Conservation (phyloP, 1,140 invertebrate genomes). For the Nasonia longicornis region DNA sequence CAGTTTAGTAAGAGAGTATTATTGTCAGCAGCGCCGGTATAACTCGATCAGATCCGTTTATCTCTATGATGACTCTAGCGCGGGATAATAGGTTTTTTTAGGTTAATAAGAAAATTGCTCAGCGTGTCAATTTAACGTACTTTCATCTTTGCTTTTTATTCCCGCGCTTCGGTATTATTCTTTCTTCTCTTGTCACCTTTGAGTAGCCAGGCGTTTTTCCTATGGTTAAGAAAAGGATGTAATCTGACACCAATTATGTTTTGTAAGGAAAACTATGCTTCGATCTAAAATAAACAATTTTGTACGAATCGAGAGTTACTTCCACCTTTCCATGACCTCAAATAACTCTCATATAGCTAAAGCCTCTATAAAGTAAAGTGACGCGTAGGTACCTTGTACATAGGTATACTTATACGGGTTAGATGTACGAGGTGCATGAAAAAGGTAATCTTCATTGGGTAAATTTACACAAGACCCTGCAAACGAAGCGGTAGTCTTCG, state of each 20-base stretch:
- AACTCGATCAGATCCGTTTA: background rate
- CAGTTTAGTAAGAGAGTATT: too few relatives aligned
- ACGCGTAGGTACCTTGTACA: too few relatives aligned
- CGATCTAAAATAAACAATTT: too few relatives aligned
- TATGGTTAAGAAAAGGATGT: too few relatives aligned
- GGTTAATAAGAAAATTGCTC: conserved; percentile 1
- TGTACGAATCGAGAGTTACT: too few relatives aligned
- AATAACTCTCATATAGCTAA: too few relatives aligned
- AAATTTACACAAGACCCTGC: background rate
- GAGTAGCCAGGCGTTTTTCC: too few relatives aligned
- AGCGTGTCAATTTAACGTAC: background rate
- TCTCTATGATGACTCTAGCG: background rate
- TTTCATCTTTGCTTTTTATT: background rate
- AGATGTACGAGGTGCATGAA: background rate
- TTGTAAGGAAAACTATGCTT: too few relatives aligned
- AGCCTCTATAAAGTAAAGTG: too few relatives aligned
- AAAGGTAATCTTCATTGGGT: background rate
- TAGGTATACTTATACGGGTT: background rate
- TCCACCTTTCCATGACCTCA: too few relatives aligned
- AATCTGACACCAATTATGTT: too few relatives aligned
- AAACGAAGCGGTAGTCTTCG: background rate
- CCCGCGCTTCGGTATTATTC: background rate
- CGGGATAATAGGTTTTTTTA: background rate
- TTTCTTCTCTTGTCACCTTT: background rate
- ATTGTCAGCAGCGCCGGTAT: background rate